Evolutionary conservation across 2,797 vertebrate species (phyloP), one percentile per base, ranked within the genome.

Genomic region (Busarellus nigricollis): DNA sequence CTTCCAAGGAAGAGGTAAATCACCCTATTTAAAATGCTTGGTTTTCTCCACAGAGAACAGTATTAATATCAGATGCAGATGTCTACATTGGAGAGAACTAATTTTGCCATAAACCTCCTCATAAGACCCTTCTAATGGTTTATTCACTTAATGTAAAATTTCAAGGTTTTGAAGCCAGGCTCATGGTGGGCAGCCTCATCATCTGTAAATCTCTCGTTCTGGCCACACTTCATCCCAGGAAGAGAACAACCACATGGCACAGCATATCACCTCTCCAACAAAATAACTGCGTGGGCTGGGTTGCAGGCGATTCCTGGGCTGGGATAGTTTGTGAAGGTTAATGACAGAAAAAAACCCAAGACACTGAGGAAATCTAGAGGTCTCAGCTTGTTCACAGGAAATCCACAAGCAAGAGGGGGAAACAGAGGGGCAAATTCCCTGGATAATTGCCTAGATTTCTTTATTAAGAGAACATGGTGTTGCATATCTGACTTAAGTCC

Each of bases 331-430:
- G 29, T 12, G 37, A 47, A 91, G 44, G 40, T 78, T 85, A 73
- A 87, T 5, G 52, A 15, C 24, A 91, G 26, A 25, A 35, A 67
- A 67, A 38, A 79, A 74, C 0, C 3, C 33, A 13, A 57, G 45
- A 54, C 5, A 2, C 22, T 76, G 71, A 85, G 40, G 62, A 91
- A 84, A 89, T 76, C 15, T 40, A 54, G 40, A 87, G 45, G 42
- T 65, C 62, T 94, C 50, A 9, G 44, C 79, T 73, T 80, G 72
- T 86, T 87, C 67, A 50, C 67, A 72, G 88, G 88, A 94, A 96
- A 94, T 83, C 71, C 85, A 35, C 50, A 90, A 88, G 67, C 38
- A 45, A 37, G 33, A 31, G 10, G 21, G 61, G 28, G n/a, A 83
- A 79, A 84, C 5, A 26, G 21, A 22, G 11, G 13, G 22, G 13